Evolutionary conservation across 1,140 invertebrate species (phyloP).

Genomic region (Trichoplusia ni): DNA sequence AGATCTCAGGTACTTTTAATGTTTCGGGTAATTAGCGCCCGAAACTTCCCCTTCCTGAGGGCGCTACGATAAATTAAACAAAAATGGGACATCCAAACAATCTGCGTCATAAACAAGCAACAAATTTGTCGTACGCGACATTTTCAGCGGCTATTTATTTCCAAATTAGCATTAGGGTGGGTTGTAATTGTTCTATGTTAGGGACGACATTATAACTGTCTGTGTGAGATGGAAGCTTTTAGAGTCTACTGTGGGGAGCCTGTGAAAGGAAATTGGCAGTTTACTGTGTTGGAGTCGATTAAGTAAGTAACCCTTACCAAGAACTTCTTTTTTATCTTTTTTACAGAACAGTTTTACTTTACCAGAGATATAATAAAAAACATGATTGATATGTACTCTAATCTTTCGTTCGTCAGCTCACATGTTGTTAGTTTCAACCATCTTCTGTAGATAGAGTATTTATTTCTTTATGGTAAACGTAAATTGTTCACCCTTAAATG

Average conservation of each 20-base stretch:
- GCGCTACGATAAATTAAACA: constrained; percentile 35
- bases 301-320: neutral
- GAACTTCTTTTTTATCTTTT: neutral
- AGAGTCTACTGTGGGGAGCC: neutral
- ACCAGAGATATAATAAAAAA: no score
- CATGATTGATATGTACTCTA: no score
- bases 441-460: no score
- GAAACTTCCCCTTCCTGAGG: constrained; percentile 20
- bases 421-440: no score
- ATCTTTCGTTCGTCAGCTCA: no score
- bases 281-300: no score
- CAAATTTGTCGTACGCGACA: constrained; percentile 22
- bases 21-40: constrained; percentile 33
- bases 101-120: constrained; percentile 30
- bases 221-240: constrained; percentile 2
- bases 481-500: no score
- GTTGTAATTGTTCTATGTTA: neutral
- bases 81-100: constrained; percentile 37
- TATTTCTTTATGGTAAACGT: no score
- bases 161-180: constrained; percentile 20
- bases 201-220: neutral
- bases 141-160: constrained; percentile 21
- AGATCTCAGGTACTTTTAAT: constrained; percentile 25
- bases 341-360: no score
- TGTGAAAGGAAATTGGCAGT: no score